Evolutionary conservation across 2,797 vertebrate genomes (phyloP).

Genomic region (Microhierax caerulescens): DNA sequence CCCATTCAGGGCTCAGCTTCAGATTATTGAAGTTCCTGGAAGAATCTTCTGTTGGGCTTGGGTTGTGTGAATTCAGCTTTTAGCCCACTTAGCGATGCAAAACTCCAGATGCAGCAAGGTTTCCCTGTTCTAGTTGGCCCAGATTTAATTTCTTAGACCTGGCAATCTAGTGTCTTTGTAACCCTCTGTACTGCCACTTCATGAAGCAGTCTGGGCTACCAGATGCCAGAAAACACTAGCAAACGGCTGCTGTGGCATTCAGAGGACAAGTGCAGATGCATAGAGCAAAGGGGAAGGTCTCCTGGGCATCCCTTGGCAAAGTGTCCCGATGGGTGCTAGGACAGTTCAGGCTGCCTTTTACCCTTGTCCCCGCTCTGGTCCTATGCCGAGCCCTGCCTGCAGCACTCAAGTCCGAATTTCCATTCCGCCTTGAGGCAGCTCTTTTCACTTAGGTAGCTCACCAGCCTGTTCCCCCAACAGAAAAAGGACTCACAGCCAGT

Average conservation of each 20-base stretch:
- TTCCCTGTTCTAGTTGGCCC: neutral
- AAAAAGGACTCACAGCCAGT: neutral
- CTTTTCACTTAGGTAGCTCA: neutral
- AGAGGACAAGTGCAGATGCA: neutral
- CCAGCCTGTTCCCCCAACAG: neutral
- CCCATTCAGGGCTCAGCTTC: neutral
- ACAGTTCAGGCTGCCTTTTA: neutral
- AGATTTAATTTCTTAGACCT: neutral
- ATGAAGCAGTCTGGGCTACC: neutral
- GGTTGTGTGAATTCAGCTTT: neutral
- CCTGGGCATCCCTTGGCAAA: neutral
- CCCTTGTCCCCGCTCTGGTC: neutral
- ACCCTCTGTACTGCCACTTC: neutral
- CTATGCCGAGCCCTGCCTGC: neutral
- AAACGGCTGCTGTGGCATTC: neutral
- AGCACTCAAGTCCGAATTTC: neutral
- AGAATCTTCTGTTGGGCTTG: neutral
- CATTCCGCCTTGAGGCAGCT: neutral
- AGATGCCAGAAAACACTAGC: neutral
- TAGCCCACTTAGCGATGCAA: neutral
- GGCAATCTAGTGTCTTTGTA: neutral
- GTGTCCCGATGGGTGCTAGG: too few species aligned
- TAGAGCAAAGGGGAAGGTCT: neutral
- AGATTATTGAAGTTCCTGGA: neutral
- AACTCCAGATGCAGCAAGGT: neutral